These are phyloP conservation scores for Eutolmus rufibarbis DNA, from an alignment of 2,888 invertebrate genomes.

Conservation along the genomic window DNA sequence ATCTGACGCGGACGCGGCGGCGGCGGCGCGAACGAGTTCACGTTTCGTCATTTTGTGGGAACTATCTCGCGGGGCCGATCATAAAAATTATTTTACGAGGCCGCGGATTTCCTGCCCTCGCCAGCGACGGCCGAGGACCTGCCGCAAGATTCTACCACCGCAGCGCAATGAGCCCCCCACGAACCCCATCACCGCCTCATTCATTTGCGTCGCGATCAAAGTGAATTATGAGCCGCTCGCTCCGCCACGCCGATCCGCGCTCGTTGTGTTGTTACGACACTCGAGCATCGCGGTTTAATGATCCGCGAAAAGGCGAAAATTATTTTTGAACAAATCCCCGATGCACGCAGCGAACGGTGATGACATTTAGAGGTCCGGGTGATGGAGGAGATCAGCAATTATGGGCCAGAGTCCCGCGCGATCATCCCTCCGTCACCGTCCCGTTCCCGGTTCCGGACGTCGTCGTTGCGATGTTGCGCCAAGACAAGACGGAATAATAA, in stretches of 20 bases:
- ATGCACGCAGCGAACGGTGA: neutral
- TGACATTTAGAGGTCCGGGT: constrained; percentile 31
- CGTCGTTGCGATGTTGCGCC: neutral
- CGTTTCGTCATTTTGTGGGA: neutral
- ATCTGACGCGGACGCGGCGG: neutral
- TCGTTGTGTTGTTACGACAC: constrained; percentile 20
- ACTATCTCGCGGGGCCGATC: neutral
- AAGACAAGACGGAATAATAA: constrained; percentile 21
- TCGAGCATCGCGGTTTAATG: constrained; percentile 32
- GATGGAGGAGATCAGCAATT: constrained; percentile 38
- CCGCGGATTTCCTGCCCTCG: neutral
- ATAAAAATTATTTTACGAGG: neutral
- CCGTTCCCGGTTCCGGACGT: neutral
- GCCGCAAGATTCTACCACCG: neutral
- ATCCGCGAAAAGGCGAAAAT: constrained; percentile 39
- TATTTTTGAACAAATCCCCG: constrained; percentile 35
- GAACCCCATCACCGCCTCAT: constrained; percentile 33
- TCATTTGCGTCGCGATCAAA: constrained; percentile 35
- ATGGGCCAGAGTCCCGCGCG: neutral
- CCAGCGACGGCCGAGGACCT: neutral
- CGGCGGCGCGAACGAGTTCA: neutral
- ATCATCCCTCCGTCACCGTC: neutral
- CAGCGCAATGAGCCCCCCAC: neutral
- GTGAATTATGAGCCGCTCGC: constrained; percentile 32
- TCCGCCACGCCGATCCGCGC: neutral